Base-by-base conservation (phyloP, 2,113 vertebrate genomes). In the Pedetes capensis region DNA sequence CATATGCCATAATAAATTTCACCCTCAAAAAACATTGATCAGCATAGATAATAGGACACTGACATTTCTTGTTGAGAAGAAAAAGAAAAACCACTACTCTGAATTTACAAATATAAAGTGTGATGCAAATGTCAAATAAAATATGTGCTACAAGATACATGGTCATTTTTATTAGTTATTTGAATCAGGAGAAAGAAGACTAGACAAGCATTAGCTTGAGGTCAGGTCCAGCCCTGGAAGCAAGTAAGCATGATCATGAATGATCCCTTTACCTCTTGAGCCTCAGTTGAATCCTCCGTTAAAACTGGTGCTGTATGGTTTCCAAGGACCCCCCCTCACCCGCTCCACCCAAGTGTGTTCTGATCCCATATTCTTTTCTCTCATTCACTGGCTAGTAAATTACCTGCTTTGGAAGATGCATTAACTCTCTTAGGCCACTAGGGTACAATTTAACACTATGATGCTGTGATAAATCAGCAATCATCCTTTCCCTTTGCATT, bases 1-100 rank as follows among this genome's bases (percentile, higher is more conserved):
- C 37, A 75, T 22, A 13, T 47, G 64, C 74, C 17, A 3, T 34
- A 94, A 97, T 97, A 91, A 85, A 42, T 93, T 97, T 91, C 89
- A 95, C 91, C 93, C 63, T 95, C 51, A 37, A 82, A 91, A 93
- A 90, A 59, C 25, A 85, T 6, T 14, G 13, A 14, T 87, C 66
- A 78, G 17, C 49, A 53, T 72, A 75, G 44, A 51, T 53, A 75
- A 44, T 51, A 95, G 57, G 5, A 49, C 25, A 57, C 3, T 76
- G 39, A 87, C 51, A 17, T 76, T 90, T 90, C 55, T 53, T 55
- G 34, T 64, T 68, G 63, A 71, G 57, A 55, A 5, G 22, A 34
- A 29, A 57, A 49, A 51, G 37, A 59, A 82, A 82, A 83, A 23
- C 2, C n/a, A 81, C 13, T 17, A 55, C 8, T 93, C 47, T 49